Base-by-base conservation (phyloP, 2,113 vertebrate genomes). In the Psephotus haematonotus region DNA sequence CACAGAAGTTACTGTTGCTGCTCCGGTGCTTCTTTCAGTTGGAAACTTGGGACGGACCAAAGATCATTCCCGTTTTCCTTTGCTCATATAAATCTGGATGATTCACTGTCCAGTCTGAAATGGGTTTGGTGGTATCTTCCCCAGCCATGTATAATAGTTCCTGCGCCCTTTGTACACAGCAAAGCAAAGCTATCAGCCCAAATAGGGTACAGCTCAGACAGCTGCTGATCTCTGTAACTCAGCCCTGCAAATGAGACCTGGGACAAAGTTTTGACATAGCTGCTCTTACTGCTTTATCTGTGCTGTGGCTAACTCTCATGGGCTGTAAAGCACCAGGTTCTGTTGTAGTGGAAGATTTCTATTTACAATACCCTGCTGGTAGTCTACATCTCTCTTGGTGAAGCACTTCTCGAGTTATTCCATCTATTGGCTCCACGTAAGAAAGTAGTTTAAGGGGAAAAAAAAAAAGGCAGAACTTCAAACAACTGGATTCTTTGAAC, bases 401-500 rank as follows among this genome's bases (percentile, higher is more conserved):
- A 64, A 75, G 44, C 25, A 13, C 14, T 91, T 25, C 77, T 91
- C 57, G 18, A 72, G 11, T 89, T 79, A 53, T 71, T 92, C 69
- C 49, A 74, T 43, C 74, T 85, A 7, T 35, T 72, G 72, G 55
- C 64, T 94, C 31, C 20, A 4, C 1, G 41, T 22, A 88, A 37
- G 28, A 68, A 91, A 91, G 37, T 8, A 69, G 35, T 35, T 92
- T 65, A 75, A 78, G 46, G 33, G 75, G 10, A 63, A 78, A 13
- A 27, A 77, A 78, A 29, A 33, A 57, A 9, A 3, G 33, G 7
- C 37, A 83, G 14, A 86, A 91, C 82, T 95, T 91, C 83, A 96
- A 92, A 83, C 88, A 46, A 64, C 47, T 57, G 25, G 23, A n/a
- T 71, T 43, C 67, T 94, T 95, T 89, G 96, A 96, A 84, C 91